Percentiles rank a stretch among this genome's conserved stretches.
Evolutionary conservation across 2,797 vertebrate species (phyloP).

Genomic region (Aulostomus chinensis): DNA sequence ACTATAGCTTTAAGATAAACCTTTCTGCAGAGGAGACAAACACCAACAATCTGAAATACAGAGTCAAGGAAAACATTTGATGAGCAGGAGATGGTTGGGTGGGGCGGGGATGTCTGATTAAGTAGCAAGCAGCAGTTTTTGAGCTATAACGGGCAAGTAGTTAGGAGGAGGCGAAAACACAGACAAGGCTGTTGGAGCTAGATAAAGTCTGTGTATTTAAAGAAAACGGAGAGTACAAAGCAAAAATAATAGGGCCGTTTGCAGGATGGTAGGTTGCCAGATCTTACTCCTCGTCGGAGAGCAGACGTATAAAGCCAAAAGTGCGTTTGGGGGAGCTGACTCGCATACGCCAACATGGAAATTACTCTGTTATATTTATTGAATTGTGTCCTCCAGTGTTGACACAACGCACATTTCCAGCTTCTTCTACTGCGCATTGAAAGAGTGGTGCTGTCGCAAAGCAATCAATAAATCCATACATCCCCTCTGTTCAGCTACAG

Average conservation of each 20-base stretch:
- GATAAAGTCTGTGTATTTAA: slow-evolving; percentile 80
- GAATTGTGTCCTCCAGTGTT: slow-evolving; percentile 14
- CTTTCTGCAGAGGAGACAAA: no score
- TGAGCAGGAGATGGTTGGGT: no score
- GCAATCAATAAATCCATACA: slow-evolving; percentile 57
- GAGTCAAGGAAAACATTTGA: slow-evolving; percentile 24
- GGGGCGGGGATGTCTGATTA: no score
- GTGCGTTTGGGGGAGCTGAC: slow-evolving; percentile 58
- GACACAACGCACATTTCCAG: slow-evolving; percentile 35
- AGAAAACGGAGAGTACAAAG: slow-evolving; percentile 67
- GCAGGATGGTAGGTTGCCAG: slow-evolving; percentile 70
- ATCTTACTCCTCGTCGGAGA: slow-evolving; percentile 57
- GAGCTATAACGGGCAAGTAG: slow-evolving; percentile 28
- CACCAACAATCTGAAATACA: no score
- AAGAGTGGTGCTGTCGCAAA: slow-evolving; percentile 38
- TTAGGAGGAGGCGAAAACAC: slow-evolving; percentile 51
- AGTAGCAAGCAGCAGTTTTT: slow-evolving; percentile 27
- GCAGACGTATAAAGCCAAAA: slow-evolving; percentile 60
- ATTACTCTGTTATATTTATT: background rate
- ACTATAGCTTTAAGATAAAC: no score
- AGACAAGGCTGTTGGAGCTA: slow-evolving; percentile 72
- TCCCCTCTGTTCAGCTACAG: slow-evolving; percentile 43
- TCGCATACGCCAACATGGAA: slow-evolving; percentile 66
- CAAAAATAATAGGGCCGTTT: slow-evolving; percentile 77
- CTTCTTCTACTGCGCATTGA: slow-evolving; percentile 34